These are phyloP conservation scores for Vanessa atalanta DNA, from an alignment of 1,140 invertebrate genomes.

Conservation along the genomic window DNA sequence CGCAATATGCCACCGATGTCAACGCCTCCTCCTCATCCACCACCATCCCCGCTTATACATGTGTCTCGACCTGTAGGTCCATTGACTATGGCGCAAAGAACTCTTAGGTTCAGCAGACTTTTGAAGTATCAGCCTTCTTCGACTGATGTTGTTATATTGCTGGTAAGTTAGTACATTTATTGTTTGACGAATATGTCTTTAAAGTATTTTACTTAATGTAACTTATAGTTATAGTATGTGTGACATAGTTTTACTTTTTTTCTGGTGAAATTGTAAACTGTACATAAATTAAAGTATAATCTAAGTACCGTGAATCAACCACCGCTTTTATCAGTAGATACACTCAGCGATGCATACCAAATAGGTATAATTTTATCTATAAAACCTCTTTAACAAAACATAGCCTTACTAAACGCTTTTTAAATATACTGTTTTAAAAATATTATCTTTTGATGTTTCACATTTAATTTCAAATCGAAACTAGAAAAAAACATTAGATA, in stretches of 20 bases:
- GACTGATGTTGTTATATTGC: constrained; percentile 61
- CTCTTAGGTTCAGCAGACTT: constrained; percentile 84
- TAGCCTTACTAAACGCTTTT: background rate
- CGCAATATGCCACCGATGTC: constrained; percentile 73
- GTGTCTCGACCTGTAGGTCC: constrained; percentile 65
- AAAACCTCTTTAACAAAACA: constrained; percentile 19
- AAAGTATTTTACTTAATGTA: background rate
- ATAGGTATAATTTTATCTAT: background rate
- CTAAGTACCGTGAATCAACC: too few species aligned
- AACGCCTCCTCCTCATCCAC: constrained; percentile 64
- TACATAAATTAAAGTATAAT: too few species aligned
- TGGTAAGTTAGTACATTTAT: constrained; percentile 59
- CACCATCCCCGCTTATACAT: constrained; percentile 70
- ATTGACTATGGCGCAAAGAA: constrained; percentile 84
- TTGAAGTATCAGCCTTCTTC: constrained; percentile 80
- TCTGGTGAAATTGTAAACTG: too few species aligned
- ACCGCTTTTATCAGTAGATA: constrained; percentile 15
- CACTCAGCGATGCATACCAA: background rate
- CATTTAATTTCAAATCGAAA: too few species aligned
- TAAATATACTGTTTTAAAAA: background rate
- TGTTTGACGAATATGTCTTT: background rate
- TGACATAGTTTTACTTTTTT: too few species aligned
- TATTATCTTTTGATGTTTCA: background rate
- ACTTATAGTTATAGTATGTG: too few species aligned
- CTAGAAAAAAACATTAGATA: too few species aligned